phyloP scores from a whole-genome alignment of 1,140 invertebrate species.

The Paraescarpia echinospica region DNA sequence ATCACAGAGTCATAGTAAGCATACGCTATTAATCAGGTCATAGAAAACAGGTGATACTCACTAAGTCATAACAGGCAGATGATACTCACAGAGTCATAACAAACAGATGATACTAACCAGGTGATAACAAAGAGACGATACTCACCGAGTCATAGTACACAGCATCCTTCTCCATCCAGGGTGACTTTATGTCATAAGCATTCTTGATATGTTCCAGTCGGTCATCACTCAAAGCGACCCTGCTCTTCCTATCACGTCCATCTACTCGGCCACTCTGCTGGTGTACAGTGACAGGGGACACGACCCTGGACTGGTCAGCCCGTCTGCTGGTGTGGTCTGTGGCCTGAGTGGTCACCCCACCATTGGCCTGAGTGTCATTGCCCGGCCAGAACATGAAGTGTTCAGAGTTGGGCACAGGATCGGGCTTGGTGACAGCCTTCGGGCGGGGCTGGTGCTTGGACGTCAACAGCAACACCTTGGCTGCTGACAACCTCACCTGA shows the following conservation, averaged over 20 bases:
- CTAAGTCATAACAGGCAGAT: neutral
- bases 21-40: too few species aligned
- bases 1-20: neutral
- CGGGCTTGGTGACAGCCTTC: neutral
- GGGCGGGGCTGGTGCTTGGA: neutral
- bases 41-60: neutral
- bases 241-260: neutral
- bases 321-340: neutral
- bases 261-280: neutral
- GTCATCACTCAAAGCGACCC: constrained; percentile 45
- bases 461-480: neutral
- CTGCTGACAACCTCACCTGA: neutral
- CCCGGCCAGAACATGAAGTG: neutral
- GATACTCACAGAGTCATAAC: neutral
- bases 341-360: neutral
- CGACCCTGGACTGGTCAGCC: neutral
- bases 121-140: neutral
- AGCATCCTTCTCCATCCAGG: constrained; percentile 24
- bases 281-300: neutral
- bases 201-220: constrained; percentile 70
- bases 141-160: constrained; percentile 23
- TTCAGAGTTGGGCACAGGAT: neutral
- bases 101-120: neutral
- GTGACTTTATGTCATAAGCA: constrained; percentile 50
- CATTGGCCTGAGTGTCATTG: neutral